Conservation (phyloP, 2,797 vertebrate species). For the Urocyon cinereoargenteus region DNA sequence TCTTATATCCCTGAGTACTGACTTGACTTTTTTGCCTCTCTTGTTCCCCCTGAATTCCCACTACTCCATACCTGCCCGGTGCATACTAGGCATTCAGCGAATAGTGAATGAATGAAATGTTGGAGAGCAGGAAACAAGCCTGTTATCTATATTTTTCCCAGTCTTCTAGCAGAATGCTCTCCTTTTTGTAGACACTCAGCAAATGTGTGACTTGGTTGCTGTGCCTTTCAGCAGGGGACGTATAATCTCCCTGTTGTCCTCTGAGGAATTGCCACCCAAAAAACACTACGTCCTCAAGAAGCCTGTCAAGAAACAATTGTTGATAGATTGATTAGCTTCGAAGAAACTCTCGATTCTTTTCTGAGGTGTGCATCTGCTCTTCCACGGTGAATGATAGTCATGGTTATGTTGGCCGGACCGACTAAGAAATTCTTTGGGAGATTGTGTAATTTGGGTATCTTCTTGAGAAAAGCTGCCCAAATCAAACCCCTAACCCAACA, state of each 20-base stretch:
- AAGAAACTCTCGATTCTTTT: slow-evolving; percentile 36
- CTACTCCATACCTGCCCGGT: neutral
- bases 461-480: slow-evolving; percentile 48
- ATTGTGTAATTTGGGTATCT: slow-evolving; percentile 43
- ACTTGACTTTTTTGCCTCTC: slow-evolving; percentile 52
- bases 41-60: neutral
- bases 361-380: neutral
- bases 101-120: slow-evolving; percentile 45
- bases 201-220: slow-evolving; percentile 56
- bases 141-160: neutral
- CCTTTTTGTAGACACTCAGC: slow-evolving; percentile 4
- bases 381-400: slow-evolving; percentile 12
- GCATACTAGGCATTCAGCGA: neutral
- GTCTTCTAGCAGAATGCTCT: neutral
- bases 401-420: neutral
- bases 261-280: slow-evolving; percentile 55
- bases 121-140: slow-evolving; percentile 36
- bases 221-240: slow-evolving; percentile 63
- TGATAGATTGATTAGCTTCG: slow-evolving; percentile 49
- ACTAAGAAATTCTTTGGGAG: slow-evolving; percentile 51
- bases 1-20: neutral
- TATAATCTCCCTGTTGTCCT: slow-evolving; percentile 28
- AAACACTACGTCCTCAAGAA: slow-evolving; percentile 51
- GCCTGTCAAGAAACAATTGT: slow-evolving; percentile 52
- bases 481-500: neutral